Evolutionary conservation across 1,140 invertebrate genomes (phyloP).

Genomic region (Hyposmocoma kahamanoa): DNA sequence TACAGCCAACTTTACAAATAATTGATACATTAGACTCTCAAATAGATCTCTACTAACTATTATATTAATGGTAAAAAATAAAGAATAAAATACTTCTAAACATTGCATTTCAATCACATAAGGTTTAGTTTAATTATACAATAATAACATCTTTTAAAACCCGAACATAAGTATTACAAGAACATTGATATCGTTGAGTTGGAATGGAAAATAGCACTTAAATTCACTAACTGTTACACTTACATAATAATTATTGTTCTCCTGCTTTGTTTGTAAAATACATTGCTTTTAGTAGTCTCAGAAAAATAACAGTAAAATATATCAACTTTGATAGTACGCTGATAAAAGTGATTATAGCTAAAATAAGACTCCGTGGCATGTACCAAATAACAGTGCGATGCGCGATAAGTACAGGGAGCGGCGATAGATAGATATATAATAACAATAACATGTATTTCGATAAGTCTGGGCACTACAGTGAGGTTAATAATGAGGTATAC

Average conservation of each 20-base stretch:
- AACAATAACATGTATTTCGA: no score
- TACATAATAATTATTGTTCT: constrained; percentile 74
- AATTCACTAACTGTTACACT: constrained; percentile 73
- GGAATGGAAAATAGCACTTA: constrained; percentile 73
- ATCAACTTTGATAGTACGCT: constrained; percentile 55
- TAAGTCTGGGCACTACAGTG: no score
- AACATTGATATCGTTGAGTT: constrained; percentile 73
- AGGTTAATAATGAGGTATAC: constrained; percentile 62
- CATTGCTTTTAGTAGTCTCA: constrained; percentile 70
- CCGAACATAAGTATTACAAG: constrained; percentile 71
- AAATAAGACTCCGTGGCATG: constrained; percentile 51
- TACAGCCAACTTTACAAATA: constrained; percentile 74
- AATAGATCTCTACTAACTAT: constrained; percentile 73
- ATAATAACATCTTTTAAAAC: constrained; percentile 72
- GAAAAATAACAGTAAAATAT: constrained; percentile 72
- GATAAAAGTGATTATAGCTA: constrained; percentile 64
- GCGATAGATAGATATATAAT: constrained; percentile 48
- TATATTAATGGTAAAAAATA: constrained; percentile 72
- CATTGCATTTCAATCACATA: constrained; percentile 74
- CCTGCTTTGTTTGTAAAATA: constrained; percentile 71
- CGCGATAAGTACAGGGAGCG: constrained; percentile 66
- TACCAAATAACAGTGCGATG: constrained; percentile 71
- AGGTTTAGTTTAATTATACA: constrained; percentile 71
- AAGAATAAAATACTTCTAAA: constrained; percentile 74
- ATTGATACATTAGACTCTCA: constrained; percentile 74